Evolutionary conservation across 1,140 invertebrate genomes (phyloP), one percentile per base, ranked within the genome.

Genomic region (Drosophila bocki): DNA sequence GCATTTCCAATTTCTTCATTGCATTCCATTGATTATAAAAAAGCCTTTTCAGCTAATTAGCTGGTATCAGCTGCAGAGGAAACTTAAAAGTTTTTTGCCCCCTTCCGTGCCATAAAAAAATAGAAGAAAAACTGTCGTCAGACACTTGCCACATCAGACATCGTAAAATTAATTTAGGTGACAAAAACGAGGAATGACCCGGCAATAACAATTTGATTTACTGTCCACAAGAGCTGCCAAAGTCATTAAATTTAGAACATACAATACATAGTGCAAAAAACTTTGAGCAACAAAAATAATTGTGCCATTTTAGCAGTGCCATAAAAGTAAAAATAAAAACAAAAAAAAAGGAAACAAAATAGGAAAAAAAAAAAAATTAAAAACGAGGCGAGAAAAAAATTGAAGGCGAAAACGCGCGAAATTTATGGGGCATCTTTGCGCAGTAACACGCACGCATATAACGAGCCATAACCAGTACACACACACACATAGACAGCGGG

Each of bases 391-490:
- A 47, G 47, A 59, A 59, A 77, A 78, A 75, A 87, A 87, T 70
- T 87, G 68, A 87, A 88, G 83, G 77, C 80, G 85, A 88, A 88
- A 88, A 88, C 56, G 84, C 85, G 84, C 85, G 77, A 88, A 88
- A 88, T 88, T 88, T 88, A 88, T 88, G 84, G 72, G 85, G 53
- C 85, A 88, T 88, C 84, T 88, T 90, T 88, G 77, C 84, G 85
- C 84, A 84, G 84, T 88, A 87, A 87, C 84, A 87, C 84, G 84
- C 84, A 87, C 84, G 84, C 80, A 88, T 76, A 84, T 87, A 87
- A 87, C 84, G 84, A 78, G 77, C 80, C 54, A 88, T 87, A 88
- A 88, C 84, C 68, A 83, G 72, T 72, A 86, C 75, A 64, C 47
- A 51, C 68, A 56, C 37, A 82, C 39, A 60, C 48, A 48, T 12